Base-by-base conservation (phyloP, 2,113 vertebrate species). In the Salminus brasiliensis region DNA sequence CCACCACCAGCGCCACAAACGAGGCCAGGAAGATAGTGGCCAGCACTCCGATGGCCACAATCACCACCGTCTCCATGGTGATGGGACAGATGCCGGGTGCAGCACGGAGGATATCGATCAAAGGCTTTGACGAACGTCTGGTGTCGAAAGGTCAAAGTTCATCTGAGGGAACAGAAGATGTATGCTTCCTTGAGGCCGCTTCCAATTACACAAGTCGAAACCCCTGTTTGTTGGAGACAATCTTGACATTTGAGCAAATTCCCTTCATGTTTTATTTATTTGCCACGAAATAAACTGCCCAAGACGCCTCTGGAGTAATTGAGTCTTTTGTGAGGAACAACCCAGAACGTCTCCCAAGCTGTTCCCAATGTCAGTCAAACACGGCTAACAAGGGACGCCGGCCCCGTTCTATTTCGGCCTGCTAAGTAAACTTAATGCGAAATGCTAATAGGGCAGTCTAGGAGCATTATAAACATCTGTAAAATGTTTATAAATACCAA, bases 21-120 rank as follows among this genome's bases (percentile, higher is more conserved):
- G 97, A 98, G 0, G 96, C 97, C 93, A 99, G 91, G 86, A 99
- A 99, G 84, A 99, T 96, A 89, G 96, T 96, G 85, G 96, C 96
- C 89, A 98, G 84, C 76, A 98, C 96, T 13, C 97, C 95, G 1
- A 98, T 98, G 87, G 97, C 97, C 72, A 98, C 95, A 0, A 99
- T 98, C 91, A 98, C 97, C 79, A 98, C 97, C 0, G 96, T 98
- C 92, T 98, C 97, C 97, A 99, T 99, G 91, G 85, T 76, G 55
- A 91, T 76, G 29, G 4, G 60, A 59, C 80, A 73, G 63, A 25
- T 69, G 8, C 68, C 84, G 67, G 39, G 4, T n/a, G 9, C 45
- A 45, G 78, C 49, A 43, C 23, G 36, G 70, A 30, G 81, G 76
- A 25, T 47, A 78, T 77, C 70, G 79, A 74, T 74, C 57, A 72